Percentiles rank a stretch among this genome's conserved stretches.
These are phyloP conservation scores for Cynocephalus volans DNA, from an alignment of 2,113 vertebrate genomes.

Conservation along the genomic window DNA sequence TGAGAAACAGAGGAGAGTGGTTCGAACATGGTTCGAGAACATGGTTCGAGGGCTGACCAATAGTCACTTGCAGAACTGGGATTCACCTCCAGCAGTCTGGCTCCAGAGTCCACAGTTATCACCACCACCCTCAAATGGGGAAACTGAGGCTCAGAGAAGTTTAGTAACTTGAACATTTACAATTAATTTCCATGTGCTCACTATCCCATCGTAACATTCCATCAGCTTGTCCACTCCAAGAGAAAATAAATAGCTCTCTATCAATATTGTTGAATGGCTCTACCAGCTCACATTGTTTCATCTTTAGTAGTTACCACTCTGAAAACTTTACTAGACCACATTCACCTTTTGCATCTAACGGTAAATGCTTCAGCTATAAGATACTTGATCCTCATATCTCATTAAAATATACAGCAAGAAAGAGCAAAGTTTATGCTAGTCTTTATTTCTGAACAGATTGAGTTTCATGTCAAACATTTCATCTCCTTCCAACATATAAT, in stretches of 20 bases:
- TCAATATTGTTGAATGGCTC: background rate
- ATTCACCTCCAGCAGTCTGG: background rate
- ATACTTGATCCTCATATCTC: background rate
- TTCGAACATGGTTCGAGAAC: too few species aligned
- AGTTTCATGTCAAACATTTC: constrained; percentile 60
- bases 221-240: too few species aligned
- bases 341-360: background rate
- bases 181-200: background rate
- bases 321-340: background rate
- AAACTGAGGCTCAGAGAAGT: background rate
- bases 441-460: constrained; percentile 61
- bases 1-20: background rate
- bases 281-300: background rate
- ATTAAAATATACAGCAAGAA: constrained; percentile 2
- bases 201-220: background rate
- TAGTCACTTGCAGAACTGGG: background rate
- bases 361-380: background rate
- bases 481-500: constrained; percentile 49
- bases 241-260: background rate
- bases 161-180: background rate
- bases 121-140: background rate
- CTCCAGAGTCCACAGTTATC: accelerated
- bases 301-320: background rate
- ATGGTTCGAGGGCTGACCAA: background rate
- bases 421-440: constrained; percentile 24